These are phyloP conservation scores for Phalacrocorax pelagicus DNA, from an alignment of 2,113 vertebrate species.

Conservation along the genomic window DNA sequence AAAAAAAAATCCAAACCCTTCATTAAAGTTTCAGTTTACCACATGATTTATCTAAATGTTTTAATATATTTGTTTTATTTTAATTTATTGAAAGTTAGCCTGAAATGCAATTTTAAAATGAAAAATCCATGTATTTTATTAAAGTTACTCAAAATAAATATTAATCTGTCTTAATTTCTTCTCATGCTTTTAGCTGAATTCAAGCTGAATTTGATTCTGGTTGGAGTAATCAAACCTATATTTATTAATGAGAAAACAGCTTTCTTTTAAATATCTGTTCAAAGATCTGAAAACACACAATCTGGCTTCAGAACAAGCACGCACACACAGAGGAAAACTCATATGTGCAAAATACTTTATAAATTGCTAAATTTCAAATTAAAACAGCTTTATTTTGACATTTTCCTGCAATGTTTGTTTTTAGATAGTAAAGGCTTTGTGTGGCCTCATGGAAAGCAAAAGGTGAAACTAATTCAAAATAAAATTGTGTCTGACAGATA, in stretches of 20 bases:
- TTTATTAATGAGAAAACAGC: neutral
- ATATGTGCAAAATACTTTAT: neutral
- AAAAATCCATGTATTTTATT: neutral
- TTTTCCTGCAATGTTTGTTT: neutral
- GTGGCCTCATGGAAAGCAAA: neutral
- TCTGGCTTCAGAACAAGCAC: neutral
- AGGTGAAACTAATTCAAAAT: neutral
- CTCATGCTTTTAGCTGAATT: neutral
- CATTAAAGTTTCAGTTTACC: neutral
- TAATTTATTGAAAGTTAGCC: neutral
- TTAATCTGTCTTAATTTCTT: neutral
- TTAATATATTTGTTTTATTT: neutral
- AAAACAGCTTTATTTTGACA: conserved; percentile 38
- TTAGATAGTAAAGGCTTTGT: neutral
- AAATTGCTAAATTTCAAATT: neutral
- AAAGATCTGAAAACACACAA: neutral
- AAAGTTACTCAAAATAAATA: neutral
- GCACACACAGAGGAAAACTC: neutral
- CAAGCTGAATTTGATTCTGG: neutral
- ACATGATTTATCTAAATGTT: neutral
- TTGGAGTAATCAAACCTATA: neutral
- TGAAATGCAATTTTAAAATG: neutral
- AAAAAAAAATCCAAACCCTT: neutral
- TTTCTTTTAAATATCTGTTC: neutral
- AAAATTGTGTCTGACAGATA: neutral